These are phyloP conservation scores for Amiota communis DNA, from an alignment of 2,888 invertebrate species.

Conservation along the genomic window DNA sequence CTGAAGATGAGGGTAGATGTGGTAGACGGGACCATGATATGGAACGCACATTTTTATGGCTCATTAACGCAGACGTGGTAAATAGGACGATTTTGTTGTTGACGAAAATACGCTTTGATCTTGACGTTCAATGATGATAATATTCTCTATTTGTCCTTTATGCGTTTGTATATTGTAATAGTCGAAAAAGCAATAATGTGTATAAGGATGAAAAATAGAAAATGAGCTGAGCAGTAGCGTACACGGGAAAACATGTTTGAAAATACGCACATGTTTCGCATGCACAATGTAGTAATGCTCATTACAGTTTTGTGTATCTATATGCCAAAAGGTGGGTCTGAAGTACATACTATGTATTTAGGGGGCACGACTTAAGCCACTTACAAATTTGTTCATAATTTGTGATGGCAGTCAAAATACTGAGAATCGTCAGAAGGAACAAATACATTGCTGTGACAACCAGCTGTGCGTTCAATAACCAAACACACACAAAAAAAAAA, in stretches of 20 bases:
- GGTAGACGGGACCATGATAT: no score
- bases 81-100: constrained; percentile 55
- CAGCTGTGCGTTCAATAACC: background rate
- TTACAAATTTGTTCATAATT: constrained; percentile 8
- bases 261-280: constrained; percentile 8
- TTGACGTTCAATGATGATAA: no score
- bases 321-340: no score
- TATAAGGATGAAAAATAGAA: background rate
- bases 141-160: no score
- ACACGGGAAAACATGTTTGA: background rate
- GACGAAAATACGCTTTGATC: constrained; percentile 39
- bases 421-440: no score
- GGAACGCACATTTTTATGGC: constrained; percentile 57
- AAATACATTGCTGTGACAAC: background rate
- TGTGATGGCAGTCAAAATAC: background rate
- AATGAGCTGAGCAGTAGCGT: background rate
- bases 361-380: constrained; percentile 9
- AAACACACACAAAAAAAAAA: no score
- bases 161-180: no score
- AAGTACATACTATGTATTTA: background rate
- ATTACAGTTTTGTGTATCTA: background rate
- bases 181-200: background rate
- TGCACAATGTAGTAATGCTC: background rate
- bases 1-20: no score
- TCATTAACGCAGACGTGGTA: constrained; percentile 63